Percentiles rank a stretch among this genome's conserved stretches.
Conservation (phyloP, 2,797 vertebrate genomes). For the Phylloscopus collybita region DNA sequence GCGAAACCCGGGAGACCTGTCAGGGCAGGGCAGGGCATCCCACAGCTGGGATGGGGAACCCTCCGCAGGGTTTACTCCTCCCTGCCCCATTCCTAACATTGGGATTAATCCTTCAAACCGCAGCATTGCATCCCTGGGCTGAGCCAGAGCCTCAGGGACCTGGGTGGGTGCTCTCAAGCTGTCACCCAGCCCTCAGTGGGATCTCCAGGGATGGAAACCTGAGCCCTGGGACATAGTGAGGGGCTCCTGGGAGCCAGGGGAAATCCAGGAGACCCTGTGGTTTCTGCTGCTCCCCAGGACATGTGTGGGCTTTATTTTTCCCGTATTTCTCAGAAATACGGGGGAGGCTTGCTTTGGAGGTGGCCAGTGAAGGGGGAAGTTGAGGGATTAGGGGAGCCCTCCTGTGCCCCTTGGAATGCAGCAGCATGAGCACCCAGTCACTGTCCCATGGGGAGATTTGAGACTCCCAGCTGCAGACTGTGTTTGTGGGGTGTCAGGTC, state of each 20-base stretch:
- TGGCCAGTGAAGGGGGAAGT: neutral
- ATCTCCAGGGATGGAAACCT: accelerated
- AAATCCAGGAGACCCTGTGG: neutral
- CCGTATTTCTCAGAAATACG: neutral
- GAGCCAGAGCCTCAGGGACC: neutral
- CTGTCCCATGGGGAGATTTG: neutral
- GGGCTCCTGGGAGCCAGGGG: neutral
- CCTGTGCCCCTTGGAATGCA: neutral
- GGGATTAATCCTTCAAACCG: neutral
- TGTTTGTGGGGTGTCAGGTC: neutral
- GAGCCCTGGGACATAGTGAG: accelerated
- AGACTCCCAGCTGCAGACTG: neutral
- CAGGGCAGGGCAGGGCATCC: conserved; percentile 37
- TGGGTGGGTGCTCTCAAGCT: neutral
- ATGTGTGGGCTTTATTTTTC: neutral
- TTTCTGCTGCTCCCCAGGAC: neutral
- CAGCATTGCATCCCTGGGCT: neutral
- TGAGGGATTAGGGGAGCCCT: neutral
- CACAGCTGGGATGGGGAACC: neutral
- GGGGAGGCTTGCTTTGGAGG: neutral
- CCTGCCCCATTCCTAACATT: neutral
- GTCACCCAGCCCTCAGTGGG: neutral
- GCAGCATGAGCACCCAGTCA: neutral
- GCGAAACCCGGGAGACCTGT: conserved; percentile 48
- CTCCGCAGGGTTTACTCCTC: neutral